A percentile compares a stretch with the other conserved stretches of the same genome.
These are phyloP conservation scores for Panthera tigris DNA, from an alignment of 2,113 vertebrate genomes.

Conservation along the genomic window DNA sequence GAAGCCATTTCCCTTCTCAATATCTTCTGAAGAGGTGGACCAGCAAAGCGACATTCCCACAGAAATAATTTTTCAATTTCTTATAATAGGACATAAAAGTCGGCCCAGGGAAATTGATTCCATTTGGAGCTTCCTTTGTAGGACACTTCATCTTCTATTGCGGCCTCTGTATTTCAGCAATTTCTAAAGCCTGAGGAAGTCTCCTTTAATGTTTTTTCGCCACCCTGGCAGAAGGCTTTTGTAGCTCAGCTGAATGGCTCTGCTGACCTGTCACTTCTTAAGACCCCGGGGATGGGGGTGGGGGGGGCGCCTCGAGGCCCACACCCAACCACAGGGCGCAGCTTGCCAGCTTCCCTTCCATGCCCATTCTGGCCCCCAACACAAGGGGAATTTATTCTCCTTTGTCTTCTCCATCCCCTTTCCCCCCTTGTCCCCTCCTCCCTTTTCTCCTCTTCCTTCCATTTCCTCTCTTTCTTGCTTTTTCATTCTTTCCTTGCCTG, in stretches of 20 bases:
- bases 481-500: background rate
- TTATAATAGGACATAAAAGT: constrained; percentile 76
- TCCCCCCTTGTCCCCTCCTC: background rate
- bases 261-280: constrained; percentile 61
- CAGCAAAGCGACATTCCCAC: constrained; percentile 57
- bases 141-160: constrained; percentile 71
- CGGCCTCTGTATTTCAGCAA: constrained; percentile 68
- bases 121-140: constrained; percentile 43
- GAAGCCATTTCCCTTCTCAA: constrained; percentile 51
- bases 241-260: constrained; percentile 68
- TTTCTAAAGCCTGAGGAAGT: constrained; percentile 73
- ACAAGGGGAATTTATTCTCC: background rate
- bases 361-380: background rate
- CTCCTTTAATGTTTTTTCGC: constrained; percentile 62
- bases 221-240: constrained; percentile 64
- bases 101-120: constrained; percentile 76
- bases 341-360: accelerated
- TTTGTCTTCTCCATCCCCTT: background rate
- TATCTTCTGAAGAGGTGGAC: background rate
- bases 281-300: background rate
- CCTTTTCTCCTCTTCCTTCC: background rate
- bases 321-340: background rate
- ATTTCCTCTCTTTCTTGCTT: background rate
- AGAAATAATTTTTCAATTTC: constrained; percentile 82
- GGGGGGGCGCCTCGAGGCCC: accelerated